These are phyloP conservation scores for Ramphastos sulfuratus DNA, from an alignment of 2,113 vertebrate genomes.

Conservation along the genomic window DNA sequence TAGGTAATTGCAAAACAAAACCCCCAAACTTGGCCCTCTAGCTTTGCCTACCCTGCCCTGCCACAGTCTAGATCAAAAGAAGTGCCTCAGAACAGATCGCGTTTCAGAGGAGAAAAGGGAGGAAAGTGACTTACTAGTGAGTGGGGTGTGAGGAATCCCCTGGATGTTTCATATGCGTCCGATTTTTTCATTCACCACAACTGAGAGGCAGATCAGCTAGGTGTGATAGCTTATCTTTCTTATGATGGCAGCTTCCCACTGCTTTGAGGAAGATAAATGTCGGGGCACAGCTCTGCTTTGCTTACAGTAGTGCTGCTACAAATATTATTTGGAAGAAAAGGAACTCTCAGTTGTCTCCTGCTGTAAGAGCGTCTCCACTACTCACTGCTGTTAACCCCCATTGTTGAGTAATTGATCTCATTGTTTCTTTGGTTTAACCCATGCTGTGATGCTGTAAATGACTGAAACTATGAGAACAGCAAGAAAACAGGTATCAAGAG, in stretches of 20 bases:
- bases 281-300: not conserved
- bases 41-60: rapidly evolving
- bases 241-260: not conserved
- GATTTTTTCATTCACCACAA: not conserved
- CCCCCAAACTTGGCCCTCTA: not conserved
- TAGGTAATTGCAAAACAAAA: not conserved
- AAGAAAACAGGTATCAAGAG: not conserved
- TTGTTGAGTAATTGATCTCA: not conserved
- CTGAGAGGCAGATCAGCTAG: not conserved
- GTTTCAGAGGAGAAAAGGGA: not conserved
- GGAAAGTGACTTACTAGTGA: not conserved
- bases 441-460: not conserved
- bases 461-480: not conserved
- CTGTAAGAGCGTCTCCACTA: not conserved
- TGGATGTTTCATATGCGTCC: not conserved
- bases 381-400: not conserved
- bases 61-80: not conserved
- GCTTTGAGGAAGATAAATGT: not conserved
- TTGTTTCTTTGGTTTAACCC: not conserved
- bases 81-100: not conserved
- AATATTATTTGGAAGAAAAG: not conserved
- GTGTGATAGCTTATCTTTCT: not conserved
- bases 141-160: not conserved
- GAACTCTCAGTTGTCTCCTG: not conserved
- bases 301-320: not conserved